Percentiles rank a stretch among this genome's conserved stretches.
These are phyloP conservation scores for Morpho deidamia DNA, from an alignment of 2,888 invertebrate genomes.

Conservation along the genomic window DNA sequence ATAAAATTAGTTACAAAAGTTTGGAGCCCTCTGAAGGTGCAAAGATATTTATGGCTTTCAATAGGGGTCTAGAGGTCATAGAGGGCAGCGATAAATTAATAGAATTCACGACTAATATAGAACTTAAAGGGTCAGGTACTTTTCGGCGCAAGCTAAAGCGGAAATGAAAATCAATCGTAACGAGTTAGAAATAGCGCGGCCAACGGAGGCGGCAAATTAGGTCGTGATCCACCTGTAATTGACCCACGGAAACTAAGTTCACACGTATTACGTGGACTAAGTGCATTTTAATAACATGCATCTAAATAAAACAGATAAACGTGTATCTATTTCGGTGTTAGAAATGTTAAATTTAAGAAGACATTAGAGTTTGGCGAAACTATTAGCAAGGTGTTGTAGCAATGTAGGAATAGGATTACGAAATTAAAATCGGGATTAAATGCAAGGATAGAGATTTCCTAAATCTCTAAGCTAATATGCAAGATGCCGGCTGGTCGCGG, in stretches of 20 bases:
- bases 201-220: conserved; percentile 9
- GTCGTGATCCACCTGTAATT: conserved; percentile 15
- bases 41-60: background rate
- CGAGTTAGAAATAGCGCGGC: conserved; percentile 15
- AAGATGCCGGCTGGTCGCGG: conserved; percentile 38
- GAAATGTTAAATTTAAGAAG: no score
- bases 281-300: no score
- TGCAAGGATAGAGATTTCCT: conserved; percentile 11
- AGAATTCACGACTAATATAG: background rate
- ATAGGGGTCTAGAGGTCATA: conserved; percentile 19
- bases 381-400: no score
- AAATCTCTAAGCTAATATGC: conserved; percentile 44
- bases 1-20: background rate
- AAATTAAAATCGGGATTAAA: no score
- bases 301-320: no score
- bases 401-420: no score
- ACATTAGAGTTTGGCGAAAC: no score
- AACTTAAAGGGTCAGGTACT: background rate
- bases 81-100: conserved; percentile 9
- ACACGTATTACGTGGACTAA: background rate
- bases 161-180: conserved; percentile 16
- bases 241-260: conserved; percentile 3
- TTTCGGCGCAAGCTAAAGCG: conserved; percentile 1
- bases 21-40: background rate
- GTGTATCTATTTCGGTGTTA: no score